Evolutionary conservation across 30 jellyfish, hydroid and myxozoan genomes (phyloP).

Genomic region (Calvadosia cruxmelitensis): DNA sequence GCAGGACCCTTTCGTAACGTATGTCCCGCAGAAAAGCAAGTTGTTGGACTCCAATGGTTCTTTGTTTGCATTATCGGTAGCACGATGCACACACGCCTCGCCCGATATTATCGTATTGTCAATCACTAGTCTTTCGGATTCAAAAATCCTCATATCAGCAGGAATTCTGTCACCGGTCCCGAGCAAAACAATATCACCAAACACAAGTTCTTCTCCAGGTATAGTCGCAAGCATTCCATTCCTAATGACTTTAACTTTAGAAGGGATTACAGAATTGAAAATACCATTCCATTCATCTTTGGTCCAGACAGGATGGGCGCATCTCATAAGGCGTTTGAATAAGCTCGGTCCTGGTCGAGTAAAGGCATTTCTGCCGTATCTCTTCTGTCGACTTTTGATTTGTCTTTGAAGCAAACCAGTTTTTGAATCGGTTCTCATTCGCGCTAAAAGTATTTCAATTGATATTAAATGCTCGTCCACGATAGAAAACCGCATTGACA

Average conservation of each 20-base stretch:
- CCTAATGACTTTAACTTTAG: not conserved
- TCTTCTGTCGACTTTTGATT: not conserved
- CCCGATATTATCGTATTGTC: not conserved
- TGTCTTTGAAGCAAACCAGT: not conserved
- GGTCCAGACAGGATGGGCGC: not conserved
- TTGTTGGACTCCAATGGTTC: not conserved
- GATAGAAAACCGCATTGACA: too few species aligned
- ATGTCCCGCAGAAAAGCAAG: not conserved
- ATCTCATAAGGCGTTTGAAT: not conserved
- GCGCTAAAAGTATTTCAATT: not conserved
- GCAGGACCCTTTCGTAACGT: not conserved
- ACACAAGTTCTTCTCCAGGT: not conserved
- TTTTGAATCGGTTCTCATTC: not conserved
- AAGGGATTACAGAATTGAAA: not conserved
- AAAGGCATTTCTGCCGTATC: not conserved
- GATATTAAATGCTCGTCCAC: not conserved
- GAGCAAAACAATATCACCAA: not conserved
- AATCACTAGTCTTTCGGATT: not conserved
- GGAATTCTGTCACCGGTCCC: not conserved
- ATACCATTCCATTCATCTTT: not conserved
- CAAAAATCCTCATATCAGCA: not conserved
- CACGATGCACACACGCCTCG: not conserved
- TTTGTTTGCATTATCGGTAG: not conserved
- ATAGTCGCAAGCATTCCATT: too few species aligned
- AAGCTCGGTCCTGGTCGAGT: not conserved